Conservation (phyloP, 1,140 invertebrate genomes). For the Mesaphorura yosii region DNA sequence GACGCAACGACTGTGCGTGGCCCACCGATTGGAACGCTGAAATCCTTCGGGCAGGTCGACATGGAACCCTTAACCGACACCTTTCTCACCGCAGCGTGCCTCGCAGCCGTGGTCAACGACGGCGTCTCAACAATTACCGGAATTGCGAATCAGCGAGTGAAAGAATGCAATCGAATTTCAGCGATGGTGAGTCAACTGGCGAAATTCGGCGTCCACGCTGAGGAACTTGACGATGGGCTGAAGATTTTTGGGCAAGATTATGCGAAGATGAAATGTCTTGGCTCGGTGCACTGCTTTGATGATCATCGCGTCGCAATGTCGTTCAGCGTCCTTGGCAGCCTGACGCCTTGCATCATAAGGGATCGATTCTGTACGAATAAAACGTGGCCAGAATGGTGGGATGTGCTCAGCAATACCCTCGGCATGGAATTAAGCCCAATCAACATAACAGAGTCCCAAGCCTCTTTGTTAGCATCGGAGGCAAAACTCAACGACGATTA, state of each 20-base stretch:
- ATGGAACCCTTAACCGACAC: slow-evolving; percentile 3
- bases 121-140: background rate
- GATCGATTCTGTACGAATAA: slow-evolving; percentile 1
- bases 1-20: background rate
- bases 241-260: background rate
- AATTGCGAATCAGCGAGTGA: slow-evolving; percentile 6
- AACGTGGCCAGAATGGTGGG: slow-evolving; percentile 2
- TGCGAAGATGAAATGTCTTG: background rate
- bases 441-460: background rate
- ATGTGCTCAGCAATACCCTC: background rate
- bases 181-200: background rate
- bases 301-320: slow-evolving; percentile 4
- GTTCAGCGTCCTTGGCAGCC: background rate
- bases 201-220: background rate
- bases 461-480: too few relatives aligned
- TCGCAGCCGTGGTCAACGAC: background rate
- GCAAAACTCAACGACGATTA: too few relatives aligned
- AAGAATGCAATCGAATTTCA: slow-evolving; percentile 3
- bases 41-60: background rate
- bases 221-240: slow-evolving; percentile 2
- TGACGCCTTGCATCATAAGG: background rate
- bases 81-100: background rate
- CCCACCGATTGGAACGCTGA: background rate
- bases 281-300: background rate
- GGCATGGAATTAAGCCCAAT: too few relatives aligned